These are phyloP conservation scores for Diplogasteroides magnus DNA, from an alignment of 1,140 invertebrate genomes.

Conservation along the genomic window DNA sequence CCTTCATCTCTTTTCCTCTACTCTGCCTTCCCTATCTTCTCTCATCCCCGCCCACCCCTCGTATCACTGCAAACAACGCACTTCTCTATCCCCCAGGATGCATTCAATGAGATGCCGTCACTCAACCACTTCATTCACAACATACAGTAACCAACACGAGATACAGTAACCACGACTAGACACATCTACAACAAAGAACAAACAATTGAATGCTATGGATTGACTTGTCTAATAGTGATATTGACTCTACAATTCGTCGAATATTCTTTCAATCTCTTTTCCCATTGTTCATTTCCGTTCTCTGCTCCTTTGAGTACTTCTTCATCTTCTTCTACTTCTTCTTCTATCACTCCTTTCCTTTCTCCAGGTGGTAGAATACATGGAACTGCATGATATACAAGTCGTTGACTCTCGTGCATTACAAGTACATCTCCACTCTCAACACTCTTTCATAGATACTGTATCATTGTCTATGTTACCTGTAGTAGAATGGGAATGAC, in stretches of 20 bases:
- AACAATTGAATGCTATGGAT: constrained; percentile 23
- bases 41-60: neutral
- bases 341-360: neutral
- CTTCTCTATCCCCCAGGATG: no score
- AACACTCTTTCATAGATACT: neutral
- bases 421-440: constrained; percentile 45
- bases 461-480: neutral
- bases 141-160: neutral
- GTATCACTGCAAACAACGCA: neutral
- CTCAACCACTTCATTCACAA: no score
- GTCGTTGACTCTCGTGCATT: constrained; percentile 44
- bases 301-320: constrained; percentile 4
- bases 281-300: constrained; percentile 11
- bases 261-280: constrained; percentile 36
- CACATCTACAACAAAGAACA: neutral
- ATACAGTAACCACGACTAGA: neutral
- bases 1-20: no score
- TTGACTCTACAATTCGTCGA: constrained; percentile 45
- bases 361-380: constrained; percentile 7
- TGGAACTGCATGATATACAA: constrained; percentile 52
- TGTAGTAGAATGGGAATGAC: constrained; percentile 37
- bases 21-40: neutral
- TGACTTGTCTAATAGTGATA: constrained; percentile 50
- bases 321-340: constrained; percentile 35
- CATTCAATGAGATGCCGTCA: no score